phyloP scores from a whole-genome alignment of 2,888 invertebrate species.

The Gymnosoma rotundatum region DNA sequence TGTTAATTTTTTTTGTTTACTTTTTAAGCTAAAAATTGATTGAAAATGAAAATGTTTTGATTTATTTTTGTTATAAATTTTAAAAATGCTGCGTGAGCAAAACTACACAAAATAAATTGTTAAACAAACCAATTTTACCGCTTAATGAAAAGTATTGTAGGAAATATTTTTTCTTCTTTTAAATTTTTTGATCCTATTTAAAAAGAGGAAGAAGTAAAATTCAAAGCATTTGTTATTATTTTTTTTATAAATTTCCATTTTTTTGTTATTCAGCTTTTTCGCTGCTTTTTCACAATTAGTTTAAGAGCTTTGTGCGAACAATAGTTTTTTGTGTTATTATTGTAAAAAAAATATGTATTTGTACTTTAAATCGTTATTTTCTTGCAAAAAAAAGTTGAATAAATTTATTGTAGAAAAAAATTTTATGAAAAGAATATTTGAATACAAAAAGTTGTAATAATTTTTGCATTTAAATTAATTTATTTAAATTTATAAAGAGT shows the following conservation, averaged over 20 bases:
- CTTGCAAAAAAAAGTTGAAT: too few species aligned
- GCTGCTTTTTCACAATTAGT: conserved; percentile 39
- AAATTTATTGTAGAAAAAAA: too few species aligned
- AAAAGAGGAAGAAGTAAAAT: background rate
- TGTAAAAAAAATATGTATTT: too few species aligned
- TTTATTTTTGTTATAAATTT: conserved; percentile 5
- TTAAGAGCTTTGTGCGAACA: conserved; percentile 53
- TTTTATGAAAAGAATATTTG: too few species aligned
- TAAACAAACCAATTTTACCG: conserved; percentile 53
- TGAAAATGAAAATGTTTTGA: background rate
- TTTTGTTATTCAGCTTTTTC: background rate
- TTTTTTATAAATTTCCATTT: background rate
- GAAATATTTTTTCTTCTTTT: conserved; percentile 4
- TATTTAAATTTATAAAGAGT: too few species aligned
- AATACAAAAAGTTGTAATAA: too few species aligned
- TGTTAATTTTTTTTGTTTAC: background rate
- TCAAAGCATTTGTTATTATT: conserved; percentile 16
- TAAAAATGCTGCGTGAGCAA: conserved; percentile 20
- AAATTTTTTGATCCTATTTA: conserved; percentile 2
- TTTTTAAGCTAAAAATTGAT: background rate
- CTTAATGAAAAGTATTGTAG: conserved; percentile 27
- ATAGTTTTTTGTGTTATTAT: background rate
- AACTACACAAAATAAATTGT: conserved; percentile 34
- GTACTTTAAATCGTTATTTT: too few species aligned
- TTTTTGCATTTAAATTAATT: too few species aligned